A percentile compares a stretch with the other conserved stretches of the same genome.
These are phyloP conservation scores for Aurelia coerulea DNA, from an alignment of 30 jellyfish, hydroid and myxozoan genomes.

Conservation along the genomic window DNA sequence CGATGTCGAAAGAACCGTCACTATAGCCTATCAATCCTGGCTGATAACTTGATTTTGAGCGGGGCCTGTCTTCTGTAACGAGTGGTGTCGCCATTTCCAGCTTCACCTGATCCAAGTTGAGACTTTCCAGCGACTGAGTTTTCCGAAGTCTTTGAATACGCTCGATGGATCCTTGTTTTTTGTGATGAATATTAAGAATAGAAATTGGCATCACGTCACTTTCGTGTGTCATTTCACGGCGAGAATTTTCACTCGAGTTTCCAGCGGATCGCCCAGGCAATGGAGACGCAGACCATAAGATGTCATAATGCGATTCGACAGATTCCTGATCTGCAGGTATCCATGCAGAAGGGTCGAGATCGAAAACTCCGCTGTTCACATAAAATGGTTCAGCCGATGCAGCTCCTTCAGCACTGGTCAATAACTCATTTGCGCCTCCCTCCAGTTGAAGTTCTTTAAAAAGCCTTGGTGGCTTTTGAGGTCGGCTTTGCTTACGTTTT, in stretches of 20 bases:
- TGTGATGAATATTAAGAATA: background rate
- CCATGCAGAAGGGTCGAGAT: slow-evolving; percentile 56
- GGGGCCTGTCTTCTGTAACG: background rate
- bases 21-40: background rate
- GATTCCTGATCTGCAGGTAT: background rate
- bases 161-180: slow-evolving; percentile 28
- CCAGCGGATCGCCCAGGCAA: background rate
- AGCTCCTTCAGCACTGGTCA: background rate
- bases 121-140: slow-evolving; percentile 60
- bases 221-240: background rate
- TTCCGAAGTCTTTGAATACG: slow-evolving; percentile 38
- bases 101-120: slow-evolving; percentile 9
- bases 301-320: background rate
- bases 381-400: background rate
- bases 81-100: background rate
- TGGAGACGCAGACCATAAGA: slow-evolving; percentile 8
- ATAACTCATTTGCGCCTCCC: background rate
- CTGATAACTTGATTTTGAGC: slow-evolving; percentile 8
- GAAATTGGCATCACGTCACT: background rate
- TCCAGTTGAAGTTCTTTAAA: slow-evolving; percentile 3
- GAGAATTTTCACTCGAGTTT: background rate
- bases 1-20: background rate
- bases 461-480: slow-evolving; percentile 9
- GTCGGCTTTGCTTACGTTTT: too few species aligned
- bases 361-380: slow-evolving; percentile 38